Base-by-base conservation (phyloP, 2,888 invertebrate species). In the Sinodicranocentrus sp. region DNA sequence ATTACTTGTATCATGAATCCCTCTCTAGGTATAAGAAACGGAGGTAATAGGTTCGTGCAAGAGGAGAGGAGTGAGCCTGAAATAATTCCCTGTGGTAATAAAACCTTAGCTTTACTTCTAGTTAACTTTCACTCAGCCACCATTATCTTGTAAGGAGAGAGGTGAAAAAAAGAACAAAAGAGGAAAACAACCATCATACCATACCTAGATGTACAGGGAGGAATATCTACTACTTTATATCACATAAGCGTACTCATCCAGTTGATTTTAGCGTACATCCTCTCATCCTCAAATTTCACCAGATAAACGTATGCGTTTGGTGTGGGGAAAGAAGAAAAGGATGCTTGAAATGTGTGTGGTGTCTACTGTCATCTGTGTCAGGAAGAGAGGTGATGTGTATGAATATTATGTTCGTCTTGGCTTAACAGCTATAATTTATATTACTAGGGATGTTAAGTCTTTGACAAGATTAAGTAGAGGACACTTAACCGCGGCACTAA, bases 21-120 rank as follows among this genome's bases (percentile, higher is more conserved):
- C 15, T 48, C n/a, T n/a, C n/a, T n/a, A n/a, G n/a, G n/a, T 48
- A 48, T 48, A 48, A 48, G 15, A 48, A 68, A 65, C 65, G 57
- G 39, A 77, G 28, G 68, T 68, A 68, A 68, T 77, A 65, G 54
- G 52, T 43, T 54, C 26, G 39, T 59, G 33, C 63, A 63, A 61
- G 23, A 48, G 28, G 52, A 65, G 44, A 78, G 57, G 77, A 71
- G 79, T 71, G 67, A 80, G 80, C 65, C 80, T 73, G 73, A 80
- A 80, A 80, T 80, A 80, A 80, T 80, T 79, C 79, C 79, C 79
- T 71, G 23, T 72, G 79, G 79, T 73, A 80, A 80, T 80, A 80
- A 80, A 80, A 80, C 80, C 73, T 73, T 80, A 80, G 72, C 79
- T 72, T 79, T 79, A 72, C 63, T 79, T 72, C 79, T 72, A 73